A percentile compares a stretch with the other conserved stretches of the same genome.
Evolutionary conservation across 2,888 invertebrate genomes (phyloP).

Genomic region (Odontocolon sp.): DNA sequence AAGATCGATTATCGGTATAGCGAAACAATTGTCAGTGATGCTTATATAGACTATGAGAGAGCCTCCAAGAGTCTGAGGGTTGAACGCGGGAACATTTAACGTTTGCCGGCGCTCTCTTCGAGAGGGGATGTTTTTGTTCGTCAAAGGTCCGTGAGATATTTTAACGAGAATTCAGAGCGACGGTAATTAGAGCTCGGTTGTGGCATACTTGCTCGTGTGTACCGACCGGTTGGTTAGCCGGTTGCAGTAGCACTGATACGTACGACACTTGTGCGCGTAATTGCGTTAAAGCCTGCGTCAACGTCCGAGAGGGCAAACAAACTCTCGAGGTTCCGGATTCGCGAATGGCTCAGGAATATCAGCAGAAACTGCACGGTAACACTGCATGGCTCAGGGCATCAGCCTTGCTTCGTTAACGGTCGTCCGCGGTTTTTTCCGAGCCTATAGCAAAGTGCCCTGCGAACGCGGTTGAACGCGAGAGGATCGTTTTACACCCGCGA

Average conservation of each 20-base stretch:
- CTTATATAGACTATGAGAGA: too few relatives aligned
- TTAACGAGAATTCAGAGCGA: constrained; percentile 76
- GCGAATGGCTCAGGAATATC: too few relatives aligned
- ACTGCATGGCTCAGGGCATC: constrained; percentile 26
- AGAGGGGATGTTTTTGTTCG: constrained; percentile 62
- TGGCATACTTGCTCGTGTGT: constrained; percentile 20
- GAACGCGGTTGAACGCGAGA: constrained; percentile 50
- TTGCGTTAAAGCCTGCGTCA: constrained; percentile 70
- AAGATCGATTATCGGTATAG: too few relatives aligned
- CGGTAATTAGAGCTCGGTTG: constrained; percentile 73
- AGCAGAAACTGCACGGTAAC: too few relatives aligned
- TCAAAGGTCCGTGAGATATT: constrained; percentile 63
- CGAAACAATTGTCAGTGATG: too few relatives aligned
- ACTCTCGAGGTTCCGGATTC: constrained; percentile 8
- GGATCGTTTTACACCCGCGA: constrained; percentile 68
- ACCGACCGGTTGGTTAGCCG: constrained; percentile 3
- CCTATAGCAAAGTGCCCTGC: constrained; percentile 37
- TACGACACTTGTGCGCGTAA: constrained; percentile 68
- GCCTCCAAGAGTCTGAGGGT: too few relatives aligned
- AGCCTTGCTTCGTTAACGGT: constrained; percentile 63
- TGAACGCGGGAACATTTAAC: neutral
- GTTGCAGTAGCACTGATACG: constrained; percentile 42
- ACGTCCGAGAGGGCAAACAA: constrained; percentile 38
- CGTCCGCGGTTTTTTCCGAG: constrained; percentile 40
- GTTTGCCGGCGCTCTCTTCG: neutral